phyloP scores from a whole-genome alignment of 2,797 vertebrate genomes.

The Diglossa cyanea region DNA sequence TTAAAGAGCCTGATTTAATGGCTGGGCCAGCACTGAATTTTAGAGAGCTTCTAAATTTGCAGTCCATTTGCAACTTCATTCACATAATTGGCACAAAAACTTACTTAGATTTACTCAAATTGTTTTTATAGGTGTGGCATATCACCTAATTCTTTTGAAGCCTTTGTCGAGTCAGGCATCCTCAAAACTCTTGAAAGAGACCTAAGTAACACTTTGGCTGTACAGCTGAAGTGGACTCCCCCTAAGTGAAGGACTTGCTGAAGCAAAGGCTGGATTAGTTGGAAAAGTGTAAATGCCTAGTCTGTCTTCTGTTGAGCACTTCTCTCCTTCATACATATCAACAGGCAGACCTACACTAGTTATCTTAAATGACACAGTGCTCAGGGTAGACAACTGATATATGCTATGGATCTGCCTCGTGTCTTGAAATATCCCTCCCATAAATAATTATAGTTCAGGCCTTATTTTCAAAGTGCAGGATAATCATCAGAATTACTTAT shows the following conservation, averaged over 20 bases:
- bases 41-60: conserved; percentile 8
- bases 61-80: conserved; percentile 26
- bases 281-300: background rate
- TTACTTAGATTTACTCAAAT: conserved; percentile 10
- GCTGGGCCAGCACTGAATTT: conserved; percentile 4
- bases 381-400: background rate
- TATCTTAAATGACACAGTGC: background rate
- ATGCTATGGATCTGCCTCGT: background rate
- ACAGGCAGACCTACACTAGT: background rate
- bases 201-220: background rate
- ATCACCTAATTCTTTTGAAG: background rate
- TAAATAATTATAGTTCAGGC: conserved; percentile 63
- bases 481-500: conserved; percentile 61
- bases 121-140: background rate
- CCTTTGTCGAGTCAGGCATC: background rate
- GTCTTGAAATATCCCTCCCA: background rate
- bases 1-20: conserved; percentile 43
- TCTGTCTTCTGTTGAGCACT: background rate
- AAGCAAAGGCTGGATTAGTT: background rate
- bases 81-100: background rate
- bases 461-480: conserved; percentile 50
- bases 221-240: background rate
- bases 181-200: background rate
- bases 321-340: background rate
- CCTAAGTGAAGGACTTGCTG: background rate